Evolutionary conservation across 92 coral and sea anemone genomes (phyloP).

Genomic region (Nematostella vectensis): DNA sequence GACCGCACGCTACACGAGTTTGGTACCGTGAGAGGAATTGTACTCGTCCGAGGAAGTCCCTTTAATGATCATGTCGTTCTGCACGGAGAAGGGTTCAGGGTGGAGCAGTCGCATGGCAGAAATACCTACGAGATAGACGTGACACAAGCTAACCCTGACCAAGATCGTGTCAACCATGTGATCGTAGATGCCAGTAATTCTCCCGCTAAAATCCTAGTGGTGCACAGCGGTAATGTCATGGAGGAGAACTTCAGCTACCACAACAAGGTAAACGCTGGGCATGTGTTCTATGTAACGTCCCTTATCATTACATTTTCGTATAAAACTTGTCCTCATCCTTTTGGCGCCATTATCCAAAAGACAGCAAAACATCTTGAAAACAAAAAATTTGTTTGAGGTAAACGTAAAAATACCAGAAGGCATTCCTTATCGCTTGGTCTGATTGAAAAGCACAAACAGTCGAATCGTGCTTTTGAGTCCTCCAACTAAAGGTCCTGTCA

Average conservation of each 20-base stretch:
- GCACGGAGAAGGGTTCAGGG: slow-evolving; percentile 18
- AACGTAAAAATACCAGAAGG: too few relatives aligned
- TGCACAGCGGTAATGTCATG: slow-evolving; percentile 11
- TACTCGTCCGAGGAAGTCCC: slow-evolving; percentile 27
- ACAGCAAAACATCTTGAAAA: too few relatives aligned
- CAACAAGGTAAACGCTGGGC: slow-evolving; percentile 15
- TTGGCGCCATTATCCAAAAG: too few relatives aligned
- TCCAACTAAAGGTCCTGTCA: too few relatives aligned
- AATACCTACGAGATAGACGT: slow-evolving; percentile 22
- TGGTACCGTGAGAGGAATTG: slow-evolving; percentile 23
- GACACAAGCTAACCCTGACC: slow-evolving; percentile 10
- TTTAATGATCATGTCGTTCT: slow-evolving; percentile 22
- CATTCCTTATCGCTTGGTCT: too few relatives aligned
- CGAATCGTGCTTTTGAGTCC: too few relatives aligned
- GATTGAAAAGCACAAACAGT: too few relatives aligned
- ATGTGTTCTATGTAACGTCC: too few relatives aligned
- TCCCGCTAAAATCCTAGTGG: slow-evolving; percentile 21
- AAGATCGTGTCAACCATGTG: slow-evolving; percentile 10
- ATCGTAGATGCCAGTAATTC: slow-evolving; percentile 18
- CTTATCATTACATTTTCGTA: too few relatives aligned
- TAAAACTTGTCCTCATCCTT: too few relatives aligned
- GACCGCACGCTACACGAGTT: slow-evolving; percentile 22
- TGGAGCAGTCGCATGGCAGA: slow-evolving; percentile 21
- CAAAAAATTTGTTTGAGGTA: too few relatives aligned
- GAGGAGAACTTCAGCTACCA: slow-evolving; percentile 17